Base-by-base conservation (phyloP, 1,140 invertebrate genomes). In the Papilio xuthus region DNA sequence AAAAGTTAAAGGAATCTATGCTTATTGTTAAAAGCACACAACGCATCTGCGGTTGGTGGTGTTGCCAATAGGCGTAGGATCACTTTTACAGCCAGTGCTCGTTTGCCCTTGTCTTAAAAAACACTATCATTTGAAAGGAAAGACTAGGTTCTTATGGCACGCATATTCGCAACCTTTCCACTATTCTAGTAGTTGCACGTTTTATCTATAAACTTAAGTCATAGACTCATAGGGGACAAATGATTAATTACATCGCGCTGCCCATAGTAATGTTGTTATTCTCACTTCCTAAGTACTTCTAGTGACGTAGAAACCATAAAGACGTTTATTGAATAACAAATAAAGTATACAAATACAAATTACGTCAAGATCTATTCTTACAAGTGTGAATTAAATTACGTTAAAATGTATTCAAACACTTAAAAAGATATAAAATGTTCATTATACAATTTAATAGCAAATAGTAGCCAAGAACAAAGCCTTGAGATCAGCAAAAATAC, bases 181-280 rank as follows among this genome's bases (percentile, higher is more conserved):
- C 37, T 32, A 74, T 72, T 72, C 60, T 15, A 18, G 18, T 50
- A 4, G 47, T 26, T 67, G 80, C 81, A 84, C 81, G 80, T 78
- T 56, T 70, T 50, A 37, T 47, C 79, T 83, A 89, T 91, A 90
- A 91, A 90, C 70, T 76, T 79, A 77, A 82, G 78, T 84, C 82
- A 84, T 80, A 71, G 84, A 79, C 81, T 84, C 82, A 84, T 80
- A 71, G 84, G 78, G 80, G 78, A 78, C 76, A 79, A 83, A 77
- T 91, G 90, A 93, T 92, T 93, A 90, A 93, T 92, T 77, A 83
- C 80, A 71, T 74, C 78, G 80, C 79, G 84, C 79, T 85, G 82
- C 81, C 84, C 87, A 92, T 92, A 89, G 86, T 88, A 92, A 90
- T 86, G 86, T 86, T 87, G 83, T 84, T 88, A 81, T 81, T 85